A percentile compares a stretch with the other conserved stretches of the same genome.
phyloP scores from a whole-genome alignment of 2,888 invertebrate species.

The Philonicus albiceps region DNA sequence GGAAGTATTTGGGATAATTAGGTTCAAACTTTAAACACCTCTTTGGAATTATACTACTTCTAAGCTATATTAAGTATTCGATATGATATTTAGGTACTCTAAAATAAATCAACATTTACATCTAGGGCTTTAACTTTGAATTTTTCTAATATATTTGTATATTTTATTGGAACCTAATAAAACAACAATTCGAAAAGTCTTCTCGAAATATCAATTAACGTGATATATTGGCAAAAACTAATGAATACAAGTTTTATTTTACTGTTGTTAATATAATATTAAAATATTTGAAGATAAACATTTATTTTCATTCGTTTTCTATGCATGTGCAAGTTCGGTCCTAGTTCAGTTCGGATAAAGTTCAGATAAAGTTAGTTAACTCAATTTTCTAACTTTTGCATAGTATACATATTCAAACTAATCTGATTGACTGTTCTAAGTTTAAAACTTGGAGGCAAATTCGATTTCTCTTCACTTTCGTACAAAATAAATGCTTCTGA shows the following conservation, averaged over 20 bases:
- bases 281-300: background rate
- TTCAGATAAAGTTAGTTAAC: background rate
- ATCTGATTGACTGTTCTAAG: background rate
- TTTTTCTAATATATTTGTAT: no score
- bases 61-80: background rate
- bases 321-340: background rate
- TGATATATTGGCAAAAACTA: no score
- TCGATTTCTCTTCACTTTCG: background rate
- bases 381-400: background rate
- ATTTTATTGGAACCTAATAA: no score
- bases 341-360: background rate
- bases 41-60: background rate
- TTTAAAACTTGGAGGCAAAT: background rate
- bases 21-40: background rate
- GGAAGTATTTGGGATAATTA: background rate
- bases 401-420: background rate
- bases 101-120: no score
- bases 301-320: background rate
- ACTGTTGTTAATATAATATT: no score
- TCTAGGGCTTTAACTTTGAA: no score
- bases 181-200: no score
- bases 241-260: no score
- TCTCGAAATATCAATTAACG: no score
- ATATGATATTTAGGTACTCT: no score
- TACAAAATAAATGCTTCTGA: background rate